Evolutionary conservation across 2,113 vertebrate species (phyloP), one percentile per base, ranked within the genome.

Genomic region (Caranx ignobilis): DNA sequence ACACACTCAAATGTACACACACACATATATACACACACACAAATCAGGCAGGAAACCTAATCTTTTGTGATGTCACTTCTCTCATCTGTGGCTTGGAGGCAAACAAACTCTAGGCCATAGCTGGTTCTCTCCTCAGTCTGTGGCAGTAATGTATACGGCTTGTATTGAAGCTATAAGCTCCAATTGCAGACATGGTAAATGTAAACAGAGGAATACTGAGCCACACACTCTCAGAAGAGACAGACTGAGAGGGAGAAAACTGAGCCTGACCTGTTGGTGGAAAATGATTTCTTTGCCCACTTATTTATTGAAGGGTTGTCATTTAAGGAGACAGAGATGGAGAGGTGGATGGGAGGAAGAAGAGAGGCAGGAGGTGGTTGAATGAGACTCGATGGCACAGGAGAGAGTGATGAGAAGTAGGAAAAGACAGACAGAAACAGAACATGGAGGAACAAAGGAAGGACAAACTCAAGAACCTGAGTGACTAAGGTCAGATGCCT

Each of bases 131-230:
- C 61, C 37, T 62, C 67, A 31, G 45, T 83, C 74, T 45, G 31
- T 65, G 59, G 54, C 70, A 70, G 71, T 70, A 86, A 88, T 75
- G 81, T 57, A 60, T 65, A 84, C 68, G 11, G 34, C 55, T 45
- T 59, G 62, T 37, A 57, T 48, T 77, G 67, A 77, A 50, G 59
- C 64, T 57, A 26, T 26, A 12, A 63, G 83, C 75, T 87, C 84
- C 35, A 52, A 88, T 83, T 86, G 73, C 76, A 85, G 79, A 76
- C 71, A 54, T 26, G 43, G 32, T 11, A 45, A 78, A 88, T 59
- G 60, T 79, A 87, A 89, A 88, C 85, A 87, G 71, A 85, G 78
- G 70, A 71, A 83, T 81, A 82, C 31, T 71, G 80, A 88, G 77
- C 81, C 56, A 84, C 32, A 76, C 34, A 11, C 69, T 68, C 55